These are phyloP conservation scores for Melanocharis versteri DNA, from an alignment of 2,113 vertebrate genomes.

Conservation along the genomic window DNA sequence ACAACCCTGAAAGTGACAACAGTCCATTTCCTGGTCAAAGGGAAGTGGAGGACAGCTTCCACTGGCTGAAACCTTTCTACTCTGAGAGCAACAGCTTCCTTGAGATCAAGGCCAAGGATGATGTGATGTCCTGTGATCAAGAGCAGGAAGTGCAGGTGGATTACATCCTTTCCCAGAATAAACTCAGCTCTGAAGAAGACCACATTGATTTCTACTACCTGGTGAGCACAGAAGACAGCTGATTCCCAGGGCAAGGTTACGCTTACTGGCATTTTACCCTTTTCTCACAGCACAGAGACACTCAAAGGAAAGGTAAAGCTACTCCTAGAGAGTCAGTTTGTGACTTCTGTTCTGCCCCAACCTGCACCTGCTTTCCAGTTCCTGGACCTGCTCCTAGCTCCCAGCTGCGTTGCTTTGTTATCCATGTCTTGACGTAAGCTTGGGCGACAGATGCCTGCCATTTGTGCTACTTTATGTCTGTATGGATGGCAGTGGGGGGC, in stretches of 20 bases:
- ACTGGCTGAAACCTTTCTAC: slow-evolving; percentile 65
- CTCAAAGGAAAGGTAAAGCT: neutral
- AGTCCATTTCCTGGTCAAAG: neutral
- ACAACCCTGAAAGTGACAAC: neutral
- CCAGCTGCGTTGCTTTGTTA: neutral
- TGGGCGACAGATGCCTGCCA: neutral
- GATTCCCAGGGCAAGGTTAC: neutral
- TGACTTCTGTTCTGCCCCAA: neutral
- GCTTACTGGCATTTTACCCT: neutral
- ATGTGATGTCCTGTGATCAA: slow-evolving; percentile 26
- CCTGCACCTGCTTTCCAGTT: neutral
- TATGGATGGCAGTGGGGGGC: neutral
- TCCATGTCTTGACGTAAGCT: neutral
- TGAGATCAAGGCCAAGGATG: slow-evolving; percentile 3
- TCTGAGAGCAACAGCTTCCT: slow-evolving; percentile 63
- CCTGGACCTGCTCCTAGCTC: neutral
- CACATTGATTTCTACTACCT: slow-evolving; percentile 64
- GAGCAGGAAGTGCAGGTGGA: slow-evolving; percentile 59
- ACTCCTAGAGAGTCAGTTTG: neutral
- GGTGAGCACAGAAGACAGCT: slow-evolving; percentile 46
- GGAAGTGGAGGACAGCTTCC: fast-evolving
- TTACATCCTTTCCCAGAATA: slow-evolving; percentile 47
- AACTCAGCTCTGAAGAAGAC: slow-evolving; percentile 29
- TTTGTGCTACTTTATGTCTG: neutral
- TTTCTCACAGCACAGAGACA: neutral